Evolutionary conservation across 2,888 invertebrate species (phyloP).

Genomic region (Melieria omissa): DNA sequence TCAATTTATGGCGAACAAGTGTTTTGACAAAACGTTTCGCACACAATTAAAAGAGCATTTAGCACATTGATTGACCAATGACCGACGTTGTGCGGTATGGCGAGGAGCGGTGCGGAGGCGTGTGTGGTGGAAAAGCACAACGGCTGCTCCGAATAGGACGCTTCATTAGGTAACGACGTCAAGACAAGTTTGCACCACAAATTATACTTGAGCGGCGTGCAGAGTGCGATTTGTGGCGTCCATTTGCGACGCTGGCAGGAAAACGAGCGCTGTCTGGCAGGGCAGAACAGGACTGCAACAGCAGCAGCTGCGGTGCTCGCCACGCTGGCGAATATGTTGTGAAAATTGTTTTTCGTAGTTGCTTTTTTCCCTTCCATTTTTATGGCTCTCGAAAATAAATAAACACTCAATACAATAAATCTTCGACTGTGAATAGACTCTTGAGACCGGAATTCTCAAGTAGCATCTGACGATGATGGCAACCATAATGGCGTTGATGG

Average conservation of each 20-base stretch:
- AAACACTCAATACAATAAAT: slow-evolving; percentile 63
- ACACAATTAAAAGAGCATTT: slow-evolving; percentile 58
- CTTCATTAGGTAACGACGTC: slow-evolving; percentile 56
- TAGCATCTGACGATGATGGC: slow-evolving; percentile 37
- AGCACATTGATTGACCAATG: slow-evolving; percentile 59
- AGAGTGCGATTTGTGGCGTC: slow-evolving; percentile 10
- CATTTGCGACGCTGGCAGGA: background rate
- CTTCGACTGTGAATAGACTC: slow-evolving; percentile 59
- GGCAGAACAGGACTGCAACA: background rate
- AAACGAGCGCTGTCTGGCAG: background rate
- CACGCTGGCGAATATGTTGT: slow-evolving; percentile 44
- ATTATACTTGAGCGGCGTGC: slow-evolving; percentile 49
- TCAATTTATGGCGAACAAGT: slow-evolving; percentile 31
- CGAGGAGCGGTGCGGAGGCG: too few relatives aligned
- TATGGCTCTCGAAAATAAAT: slow-evolving; percentile 61
- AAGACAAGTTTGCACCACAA: slow-evolving; percentile 48
- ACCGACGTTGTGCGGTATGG: slow-evolving; percentile 33
- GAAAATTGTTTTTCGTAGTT: slow-evolving; percentile 39
- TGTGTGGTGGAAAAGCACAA: slow-evolving; percentile 33
- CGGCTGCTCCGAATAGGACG: slow-evolving; percentile 54
- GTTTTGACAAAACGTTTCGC: slow-evolving; percentile 39
- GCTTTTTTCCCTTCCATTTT: slow-evolving; percentile 51
- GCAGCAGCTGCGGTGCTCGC: background rate
- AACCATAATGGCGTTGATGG: slow-evolving; percentile 24
- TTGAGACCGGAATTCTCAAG: slow-evolving; percentile 48